Conservation (phyloP, 1,140 invertebrate genomes). For the Gonioctena quinquepunctata region DNA sequence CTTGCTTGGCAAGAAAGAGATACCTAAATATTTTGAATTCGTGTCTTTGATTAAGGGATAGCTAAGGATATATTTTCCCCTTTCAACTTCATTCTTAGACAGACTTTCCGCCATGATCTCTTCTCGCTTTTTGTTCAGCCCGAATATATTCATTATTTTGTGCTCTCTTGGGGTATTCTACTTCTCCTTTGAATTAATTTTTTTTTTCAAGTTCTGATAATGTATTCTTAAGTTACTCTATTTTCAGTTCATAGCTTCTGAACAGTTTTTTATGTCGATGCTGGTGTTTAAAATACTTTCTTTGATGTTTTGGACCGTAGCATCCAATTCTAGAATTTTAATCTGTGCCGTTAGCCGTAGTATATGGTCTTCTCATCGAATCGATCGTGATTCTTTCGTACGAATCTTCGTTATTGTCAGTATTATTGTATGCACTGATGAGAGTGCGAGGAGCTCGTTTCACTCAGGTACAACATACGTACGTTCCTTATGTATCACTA, state of each 20-base stretch:
- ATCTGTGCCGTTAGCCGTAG: not conserved
- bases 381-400: not conserved
- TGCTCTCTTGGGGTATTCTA: not conserved
- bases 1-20: no score
- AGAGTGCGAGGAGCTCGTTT: no score
- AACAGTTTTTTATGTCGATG: not conserved
- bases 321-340: slow-evolving; percentile 3
- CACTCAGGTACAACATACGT: no score
- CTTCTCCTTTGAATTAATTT: slow-evolving; percentile 9
- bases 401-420: not conserved
- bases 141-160: not conserved
- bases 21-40: not conserved
- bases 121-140: not conserved
- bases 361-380: not conserved
- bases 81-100: not conserved
- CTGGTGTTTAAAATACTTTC: not conserved
- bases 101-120: not conserved
- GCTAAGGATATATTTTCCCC: not conserved
- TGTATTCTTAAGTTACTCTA: not conserved
- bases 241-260: not conserved
- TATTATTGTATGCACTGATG: not conserved
- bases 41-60: not conserved
- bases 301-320: not conserved
- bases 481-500: no score
- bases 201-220: not conserved